phyloP scores from a whole-genome alignment of 2,113 vertebrate species.

The Nibea coibor region DNA sequence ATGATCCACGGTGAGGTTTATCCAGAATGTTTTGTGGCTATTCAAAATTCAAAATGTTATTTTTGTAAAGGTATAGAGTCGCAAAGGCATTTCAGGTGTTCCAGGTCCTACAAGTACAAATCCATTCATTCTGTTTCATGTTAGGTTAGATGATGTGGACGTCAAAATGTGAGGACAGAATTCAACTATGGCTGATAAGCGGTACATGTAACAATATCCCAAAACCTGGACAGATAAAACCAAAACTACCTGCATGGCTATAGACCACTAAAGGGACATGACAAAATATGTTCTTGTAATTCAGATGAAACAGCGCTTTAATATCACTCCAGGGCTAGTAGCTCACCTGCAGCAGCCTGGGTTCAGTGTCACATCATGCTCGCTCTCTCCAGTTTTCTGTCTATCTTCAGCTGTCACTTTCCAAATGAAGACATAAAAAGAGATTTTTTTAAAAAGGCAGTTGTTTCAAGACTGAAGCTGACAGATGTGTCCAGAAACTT shows the following conservation, averaged over 20 bases:
- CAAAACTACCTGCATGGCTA: neutral
- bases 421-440: too few relatives aligned
- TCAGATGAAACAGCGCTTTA: neutral
- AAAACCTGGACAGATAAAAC: too few relatives aligned
- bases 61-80: too few relatives aligned
- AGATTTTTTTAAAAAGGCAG: neutral
- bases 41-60: too few relatives aligned
- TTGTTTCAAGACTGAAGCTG: neutral
- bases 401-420: too few relatives aligned
- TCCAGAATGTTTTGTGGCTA: neutral
- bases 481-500: neutral
- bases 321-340: neutral
- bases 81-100: neutral
- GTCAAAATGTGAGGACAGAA: too few relatives aligned
- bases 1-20: neutral
- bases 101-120: neutral
- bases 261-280: neutral
- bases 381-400: too few relatives aligned
- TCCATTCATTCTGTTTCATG: neutral
- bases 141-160: neutral
- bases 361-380: too few relatives aligned
- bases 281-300: neutral
- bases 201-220: too few relatives aligned
- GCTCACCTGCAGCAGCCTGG: too few relatives aligned
- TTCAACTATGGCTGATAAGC: too few relatives aligned